These are phyloP conservation scores for Tapera naevia DNA, from an alignment of 2,797 vertebrate species.

Conservation along the genomic window DNA sequence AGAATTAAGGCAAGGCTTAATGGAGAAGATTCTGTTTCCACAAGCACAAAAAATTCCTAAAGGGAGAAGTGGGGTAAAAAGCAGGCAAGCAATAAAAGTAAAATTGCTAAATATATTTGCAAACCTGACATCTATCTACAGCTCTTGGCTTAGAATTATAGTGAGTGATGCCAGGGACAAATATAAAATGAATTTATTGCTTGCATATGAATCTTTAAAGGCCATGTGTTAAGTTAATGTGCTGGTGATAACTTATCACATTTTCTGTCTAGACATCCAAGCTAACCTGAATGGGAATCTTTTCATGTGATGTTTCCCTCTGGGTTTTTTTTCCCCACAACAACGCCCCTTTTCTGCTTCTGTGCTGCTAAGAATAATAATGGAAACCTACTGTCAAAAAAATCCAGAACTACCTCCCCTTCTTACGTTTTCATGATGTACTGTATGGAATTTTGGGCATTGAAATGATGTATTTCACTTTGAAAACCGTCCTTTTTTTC, in stretches of 20 bases:
- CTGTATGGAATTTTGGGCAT: neutral
- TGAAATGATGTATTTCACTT: neutral
- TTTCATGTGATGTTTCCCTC: neutral
- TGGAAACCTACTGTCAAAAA: neutral
- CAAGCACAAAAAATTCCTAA: neutral
- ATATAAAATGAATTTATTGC: slow-evolving; percentile 1
- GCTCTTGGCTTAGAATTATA: neutral
- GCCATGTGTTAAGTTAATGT: neutral
- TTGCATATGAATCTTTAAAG: neutral
- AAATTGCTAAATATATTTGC: slow-evolving; percentile 11
- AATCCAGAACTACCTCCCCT: neutral
- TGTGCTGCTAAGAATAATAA: neutral
- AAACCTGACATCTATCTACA: neutral
- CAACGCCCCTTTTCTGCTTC: neutral
- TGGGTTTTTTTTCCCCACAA: neutral
- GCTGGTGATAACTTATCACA: slow-evolving; percentile 30
- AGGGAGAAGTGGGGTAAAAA: neutral
- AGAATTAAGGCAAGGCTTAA: neutral
- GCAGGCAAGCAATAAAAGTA: neutral
- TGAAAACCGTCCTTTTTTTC: no score
- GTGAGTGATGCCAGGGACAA: slow-evolving; percentile 2
- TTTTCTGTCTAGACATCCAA: slow-evolving; percentile 47
- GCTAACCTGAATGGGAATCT: neutral
- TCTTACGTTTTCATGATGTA: neutral
- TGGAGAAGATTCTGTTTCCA: neutral